These are phyloP conservation scores for Jordanella pulchra DNA, from an alignment of 2,797 vertebrate species.

Conservation along the genomic window DNA sequence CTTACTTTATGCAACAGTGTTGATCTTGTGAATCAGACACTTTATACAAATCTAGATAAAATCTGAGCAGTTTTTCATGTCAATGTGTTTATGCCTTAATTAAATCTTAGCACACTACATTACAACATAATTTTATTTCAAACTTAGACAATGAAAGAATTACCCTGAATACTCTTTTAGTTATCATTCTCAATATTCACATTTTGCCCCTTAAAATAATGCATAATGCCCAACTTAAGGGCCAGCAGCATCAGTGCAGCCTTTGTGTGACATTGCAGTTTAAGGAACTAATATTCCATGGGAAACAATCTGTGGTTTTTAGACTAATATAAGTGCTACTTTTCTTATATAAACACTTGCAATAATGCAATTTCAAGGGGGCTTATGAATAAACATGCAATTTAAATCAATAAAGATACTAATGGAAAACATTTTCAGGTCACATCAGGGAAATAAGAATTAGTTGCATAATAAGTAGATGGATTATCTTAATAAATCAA, in stretches of 20 bases:
- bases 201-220: not conserved
- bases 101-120: not conserved
- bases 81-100: not conserved
- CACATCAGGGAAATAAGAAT: not conserved
- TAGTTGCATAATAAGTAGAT: not conserved
- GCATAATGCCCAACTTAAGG: not conserved
- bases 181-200: not conserved
- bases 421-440: not conserved
- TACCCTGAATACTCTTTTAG: not conserved
- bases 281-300: not conserved
- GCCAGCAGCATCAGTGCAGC: not conserved
- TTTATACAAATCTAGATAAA: not conserved
- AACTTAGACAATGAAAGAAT: not conserved
- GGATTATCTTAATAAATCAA: not conserved
- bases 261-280: not conserved
- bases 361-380: not conserved
- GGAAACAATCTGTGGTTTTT: not conserved
- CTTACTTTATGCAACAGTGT: not conserved
- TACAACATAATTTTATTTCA: not conserved
- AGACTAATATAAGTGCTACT: not conserved
- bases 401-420: not conserved
- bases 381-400: constrained; percentile 1
- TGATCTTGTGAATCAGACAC: not conserved
- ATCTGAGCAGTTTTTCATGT: not conserved
- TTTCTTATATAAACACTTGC: not conserved